Percentiles rank a stretch among this genome's conserved stretches.
Evolutionary conservation across 2,113 vertebrate species (phyloP).

Genomic region (Spheniscus mendiculus): DNA sequence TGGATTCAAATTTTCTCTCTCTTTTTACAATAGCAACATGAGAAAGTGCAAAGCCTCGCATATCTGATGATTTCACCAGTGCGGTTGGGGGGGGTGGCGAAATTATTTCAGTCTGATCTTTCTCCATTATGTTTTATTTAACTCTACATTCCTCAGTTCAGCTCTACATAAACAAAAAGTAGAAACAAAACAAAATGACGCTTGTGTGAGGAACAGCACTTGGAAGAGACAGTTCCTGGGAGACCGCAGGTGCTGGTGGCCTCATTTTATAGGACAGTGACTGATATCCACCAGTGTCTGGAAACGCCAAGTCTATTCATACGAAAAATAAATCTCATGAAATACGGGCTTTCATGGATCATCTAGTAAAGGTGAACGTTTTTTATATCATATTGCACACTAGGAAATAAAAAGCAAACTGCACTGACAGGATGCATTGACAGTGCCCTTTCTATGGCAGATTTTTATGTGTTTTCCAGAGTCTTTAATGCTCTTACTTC

Average conservation of each 20-base stretch:
- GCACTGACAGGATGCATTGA: conserved; percentile 46
- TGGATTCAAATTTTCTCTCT: neutral
- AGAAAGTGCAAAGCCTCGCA: conserved; percentile 35
- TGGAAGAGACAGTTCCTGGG: conserved; percentile 41
- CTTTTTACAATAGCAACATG: conserved; percentile 14
- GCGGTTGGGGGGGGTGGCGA: neutral
- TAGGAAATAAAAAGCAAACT: conserved; percentile 65
- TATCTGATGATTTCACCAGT: conserved; percentile 1
- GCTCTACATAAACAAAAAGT: neutral
- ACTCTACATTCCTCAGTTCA: neutral
- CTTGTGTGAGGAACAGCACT: neutral
- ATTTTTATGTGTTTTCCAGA: conserved; percentile 64
- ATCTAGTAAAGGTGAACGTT: conserved; percentile 13
- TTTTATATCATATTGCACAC: conserved; percentile 45
- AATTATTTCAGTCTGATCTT: conserved; percentile 18
- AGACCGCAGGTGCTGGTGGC: conserved; percentile 54
- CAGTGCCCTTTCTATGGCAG: conserved; percentile 48
- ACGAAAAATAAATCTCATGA: conserved; percentile 63
- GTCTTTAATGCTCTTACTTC: conserved; percentile 69
- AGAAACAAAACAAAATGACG: neutral
- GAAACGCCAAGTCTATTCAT: conserved; percentile 55
- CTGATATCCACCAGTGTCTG: conserved; percentile 49
- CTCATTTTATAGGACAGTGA: neutral
- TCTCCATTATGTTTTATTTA: conserved; percentile 21
- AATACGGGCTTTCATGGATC: conserved; percentile 24